A percentile compares a stretch with the other conserved stretches of the same genome.
These are phyloP conservation scores for Salticus scenicus DNA, from an alignment of 2,888 invertebrate genomes.

Conservation along the genomic window DNA sequence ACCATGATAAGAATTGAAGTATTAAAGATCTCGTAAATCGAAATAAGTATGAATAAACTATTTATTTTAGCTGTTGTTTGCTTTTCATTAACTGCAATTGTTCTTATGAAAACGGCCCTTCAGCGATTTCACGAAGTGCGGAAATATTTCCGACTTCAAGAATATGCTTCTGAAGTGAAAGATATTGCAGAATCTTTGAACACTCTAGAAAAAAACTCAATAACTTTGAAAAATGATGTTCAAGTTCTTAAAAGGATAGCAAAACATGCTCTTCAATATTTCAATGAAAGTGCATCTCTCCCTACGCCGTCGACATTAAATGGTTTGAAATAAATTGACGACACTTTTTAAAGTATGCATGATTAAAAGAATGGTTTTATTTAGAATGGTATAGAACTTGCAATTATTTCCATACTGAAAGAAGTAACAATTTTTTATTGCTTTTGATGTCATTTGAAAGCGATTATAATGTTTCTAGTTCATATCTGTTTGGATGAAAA, in stretches of 20 bases:
- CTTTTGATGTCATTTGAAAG: no score
- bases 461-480: no score
- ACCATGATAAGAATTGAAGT: no score
- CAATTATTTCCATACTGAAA: no score
- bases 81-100: slow-evolving; percentile 48
- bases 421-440: no score
- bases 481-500: no score
- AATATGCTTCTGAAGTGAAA: slow-evolving; percentile 64
- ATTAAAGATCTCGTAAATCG: no score
- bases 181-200: slow-evolving; percentile 67
- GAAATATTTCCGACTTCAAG: slow-evolving; percentile 68
- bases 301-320: background rate
- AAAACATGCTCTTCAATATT: slow-evolving; percentile 51
- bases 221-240: slow-evolving; percentile 62
- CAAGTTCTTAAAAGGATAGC: slow-evolving; percentile 60
- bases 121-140: slow-evolving; percentile 65
- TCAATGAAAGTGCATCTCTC: slow-evolving; percentile 45
- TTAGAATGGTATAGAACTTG: no score
- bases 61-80: slow-evolving; percentile 48
- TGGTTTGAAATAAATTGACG: no score
- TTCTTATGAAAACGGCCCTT: slow-evolving; percentile 63
- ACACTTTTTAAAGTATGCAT: no score
- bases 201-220: slow-evolving; percentile 57
- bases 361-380: no score
- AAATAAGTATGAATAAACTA: slow-evolving; percentile 45